Base-by-base conservation (phyloP, 1,140 invertebrate species). In the Drosophila sp. region DNA sequence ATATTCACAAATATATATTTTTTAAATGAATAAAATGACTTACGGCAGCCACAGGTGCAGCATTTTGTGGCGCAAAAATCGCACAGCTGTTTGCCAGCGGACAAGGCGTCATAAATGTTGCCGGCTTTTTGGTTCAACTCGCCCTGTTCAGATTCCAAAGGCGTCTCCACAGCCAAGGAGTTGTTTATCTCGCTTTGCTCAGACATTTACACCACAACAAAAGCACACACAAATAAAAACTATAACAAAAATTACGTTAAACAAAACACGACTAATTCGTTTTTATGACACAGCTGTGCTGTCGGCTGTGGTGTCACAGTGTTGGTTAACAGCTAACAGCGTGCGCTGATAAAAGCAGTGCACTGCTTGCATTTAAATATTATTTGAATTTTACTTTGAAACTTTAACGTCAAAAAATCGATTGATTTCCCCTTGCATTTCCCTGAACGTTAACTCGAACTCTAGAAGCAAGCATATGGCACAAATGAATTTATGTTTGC, bases 41-140 rank as follows among this genome's bases (percentile, higher is more conserved):
- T 70, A 81, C 79, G 16, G 46, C 74, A 81, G 40, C 51, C 57
- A 66, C 74, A 81, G 46, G 56, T 70, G 70, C 62, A 73, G 8
- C 7, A 9, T 18, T 62, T n/a, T 14, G 11, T 45, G 7, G 21
- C 21, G 13, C 62, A 45, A 9, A 56, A 56, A 2, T 43, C 18
- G 14, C 69, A 66, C 40, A 45, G 53, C 34, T 62, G 56, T 59
- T 67, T 40, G 29, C 8, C 18, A 7, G 32, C 38, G 2, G 7
- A 29, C 11, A 16, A 25, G n/a, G 34, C 21, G 7, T 58, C 50
- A 36, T 53, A 36, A 16, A 45, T 34, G 25, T 38, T 11, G 18
- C 16, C 48, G 41, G 43, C 21, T 0, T 46, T 46, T 41, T 14
- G 25, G 16, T 11, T 16, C 9, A 11, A 4, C 43, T 18, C 2